Evolutionary conservation across 2,888 invertebrate genomes (phyloP).

Genomic region (Dysmachus trigonus): DNA sequence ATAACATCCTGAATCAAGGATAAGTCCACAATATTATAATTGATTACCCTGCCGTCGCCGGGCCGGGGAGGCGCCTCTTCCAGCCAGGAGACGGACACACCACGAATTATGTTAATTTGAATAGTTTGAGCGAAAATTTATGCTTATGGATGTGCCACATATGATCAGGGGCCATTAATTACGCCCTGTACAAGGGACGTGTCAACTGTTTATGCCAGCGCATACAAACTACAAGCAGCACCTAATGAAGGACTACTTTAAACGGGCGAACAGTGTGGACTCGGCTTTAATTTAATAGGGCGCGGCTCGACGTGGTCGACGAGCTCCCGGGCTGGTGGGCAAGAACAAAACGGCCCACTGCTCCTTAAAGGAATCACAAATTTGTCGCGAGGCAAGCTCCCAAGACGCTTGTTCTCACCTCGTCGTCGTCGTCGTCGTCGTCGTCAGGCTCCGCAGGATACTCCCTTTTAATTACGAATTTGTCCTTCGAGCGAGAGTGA

Average conservation of each 20-base stretch:
- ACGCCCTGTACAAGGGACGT: constrained; percentile 48
- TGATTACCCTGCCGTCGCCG: constrained; percentile 43
- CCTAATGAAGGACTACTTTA: constrained; percentile 26
- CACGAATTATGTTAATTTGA: constrained; percentile 54
- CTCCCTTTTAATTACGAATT: constrained; percentile 15
- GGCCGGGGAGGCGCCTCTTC: not conserved
- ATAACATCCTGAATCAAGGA: constrained; percentile 51
- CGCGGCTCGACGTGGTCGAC: not conserved
- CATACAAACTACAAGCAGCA: constrained; percentile 20
- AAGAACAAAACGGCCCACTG: not conserved
- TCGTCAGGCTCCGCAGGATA: not conserved
- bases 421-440: not conserved
- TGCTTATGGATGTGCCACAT: constrained; percentile 53
- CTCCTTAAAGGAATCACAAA: not conserved
- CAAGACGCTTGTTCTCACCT: not conserved
- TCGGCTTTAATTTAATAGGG: not conserved
- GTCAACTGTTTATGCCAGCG: constrained; percentile 21
- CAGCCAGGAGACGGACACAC: constrained; percentile 40
- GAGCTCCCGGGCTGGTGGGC: not conserved
- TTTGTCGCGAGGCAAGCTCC: not conserved
- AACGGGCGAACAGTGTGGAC: not conserved
- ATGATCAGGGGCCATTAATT: constrained; percentile 54
- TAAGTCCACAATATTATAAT: constrained; percentile 50
- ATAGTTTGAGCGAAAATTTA: constrained; percentile 53
- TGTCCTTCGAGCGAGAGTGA: not conserved